A percentile compares a stretch with the other conserved stretches of the same genome.
These are phyloP conservation scores for Leptonema lineaticorne DNA, from an alignment of 1,140 invertebrate species.

Conservation along the genomic window DNA sequence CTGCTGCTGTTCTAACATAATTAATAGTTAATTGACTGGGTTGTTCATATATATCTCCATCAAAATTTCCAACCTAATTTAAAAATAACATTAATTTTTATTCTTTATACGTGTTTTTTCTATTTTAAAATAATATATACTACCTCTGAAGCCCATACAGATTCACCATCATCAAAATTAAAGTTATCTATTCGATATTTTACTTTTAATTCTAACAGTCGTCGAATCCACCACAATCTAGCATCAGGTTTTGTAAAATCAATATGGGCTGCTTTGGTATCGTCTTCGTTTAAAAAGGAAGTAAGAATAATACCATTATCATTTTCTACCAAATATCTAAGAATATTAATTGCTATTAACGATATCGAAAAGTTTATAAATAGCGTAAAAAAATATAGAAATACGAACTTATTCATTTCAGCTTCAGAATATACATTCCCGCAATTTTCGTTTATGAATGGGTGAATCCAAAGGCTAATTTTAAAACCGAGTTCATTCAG, in stretches of 20 bases:
- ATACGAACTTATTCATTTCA: constrained; percentile 53
- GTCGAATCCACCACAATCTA: constrained; percentile 70
- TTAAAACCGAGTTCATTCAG: constrained; percentile 68
- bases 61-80: constrained; percentile 54
- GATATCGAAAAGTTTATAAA: no score
- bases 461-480: constrained; percentile 86
- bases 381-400: no score
- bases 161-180: constrained; percentile 92
- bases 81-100: no score
- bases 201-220: constrained; percentile 62
- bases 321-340: constrained; percentile 64
- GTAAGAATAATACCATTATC: constrained; percentile 59
- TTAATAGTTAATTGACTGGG: constrained; percentile 64
- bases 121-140: no score
- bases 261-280: constrained; percentile 61
- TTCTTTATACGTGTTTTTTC: no score
- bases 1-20: constrained; percentile 65
- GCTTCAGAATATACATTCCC: constrained; percentile 61
- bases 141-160: constrained; percentile 61
- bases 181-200: constrained; percentile 77
- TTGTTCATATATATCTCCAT: constrained; percentile 52
- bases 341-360: no score
- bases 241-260: constrained; percentile 80
- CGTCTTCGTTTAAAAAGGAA: constrained; percentile 82
- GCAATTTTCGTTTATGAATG: constrained; percentile 82